Base-by-base conservation (phyloP, 2,113 vertebrate species). In the Siphamia tubifer region DNA sequence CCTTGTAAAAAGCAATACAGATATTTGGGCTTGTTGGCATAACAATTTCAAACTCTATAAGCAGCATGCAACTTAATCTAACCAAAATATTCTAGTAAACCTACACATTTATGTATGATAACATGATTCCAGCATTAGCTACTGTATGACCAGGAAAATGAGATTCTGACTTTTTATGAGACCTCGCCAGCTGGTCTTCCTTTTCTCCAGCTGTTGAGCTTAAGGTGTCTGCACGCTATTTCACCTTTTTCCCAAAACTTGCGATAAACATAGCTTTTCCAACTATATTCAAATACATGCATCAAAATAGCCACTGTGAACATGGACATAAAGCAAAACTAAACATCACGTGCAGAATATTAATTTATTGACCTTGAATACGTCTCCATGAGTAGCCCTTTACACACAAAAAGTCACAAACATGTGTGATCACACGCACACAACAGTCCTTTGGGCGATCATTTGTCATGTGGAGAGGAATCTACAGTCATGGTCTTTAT, bases 391-490 rank as follows among this genome's bases (percentile, higher is more conserved):
- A 60, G 55, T 67, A 79, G 56, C 15, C 13, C 21, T 28, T 34
- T 56, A 42, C 35, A 44, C 61, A 61, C 62, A 55, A 38, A 72
- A 13, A 40, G 38, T 27, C 47, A 60, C 58, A 36, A 48, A 32
- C 57, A 62, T 31, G 23, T 45, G 40, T 49, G 27, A 52, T 31
- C 31, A 27, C 51, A 43, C 52, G 64, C 31, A 45, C 16, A 48
- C 61, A 45, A 42, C 16, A 76, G 45, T 77, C 72, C 68, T 85
- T 45, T 70, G 83, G 80, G 77, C 0, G 45, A 67, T 86, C 76
- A 83, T 91, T 90, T 89, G 82, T 90, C 89, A 88, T 83, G 62
- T 68, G 77, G 76, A 49, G 79, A 81, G 82, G 85, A 86, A 83
- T 81, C 74, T 68, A 68, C 70, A 81, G 87, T 91, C 83, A 72